These are phyloP conservation scores for Macrochelys suwanniensis DNA, from an alignment of 2,797 vertebrate species.

Conservation along the genomic window DNA sequence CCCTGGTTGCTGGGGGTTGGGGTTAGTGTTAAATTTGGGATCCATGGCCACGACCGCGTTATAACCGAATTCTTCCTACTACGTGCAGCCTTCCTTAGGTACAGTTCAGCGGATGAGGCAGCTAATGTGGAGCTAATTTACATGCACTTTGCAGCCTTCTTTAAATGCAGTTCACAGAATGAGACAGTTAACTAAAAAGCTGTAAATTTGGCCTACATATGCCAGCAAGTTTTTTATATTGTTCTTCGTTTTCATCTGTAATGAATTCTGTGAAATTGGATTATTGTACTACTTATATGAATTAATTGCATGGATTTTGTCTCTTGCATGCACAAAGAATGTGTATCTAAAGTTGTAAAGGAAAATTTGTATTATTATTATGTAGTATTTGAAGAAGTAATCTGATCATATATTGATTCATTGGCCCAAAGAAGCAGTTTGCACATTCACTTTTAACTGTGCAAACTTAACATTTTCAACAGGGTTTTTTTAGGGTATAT, in stretches of 20 bases:
- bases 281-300: not conserved
- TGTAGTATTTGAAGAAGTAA: no score
- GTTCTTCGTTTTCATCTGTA: not conserved
- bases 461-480: not conserved
- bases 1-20: no score
- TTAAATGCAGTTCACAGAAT: not conserved
- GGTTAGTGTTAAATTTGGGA: no score
- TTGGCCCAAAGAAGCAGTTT: not conserved
- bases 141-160: not conserved
- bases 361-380: no score
- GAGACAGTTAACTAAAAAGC: not conserved
- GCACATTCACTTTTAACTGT: not conserved
- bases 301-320: not conserved
- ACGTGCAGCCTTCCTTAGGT: not conserved
- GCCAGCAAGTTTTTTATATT: not conserved
- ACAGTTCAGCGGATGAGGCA: not conserved
- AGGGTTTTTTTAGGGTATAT: not conserved
- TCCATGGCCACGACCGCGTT: no score
- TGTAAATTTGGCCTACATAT: not conserved
- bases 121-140: not conserved
- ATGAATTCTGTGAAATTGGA: not conserved
- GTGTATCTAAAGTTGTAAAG: no score
- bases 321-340: not conserved
- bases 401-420: no score
- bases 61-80: no score